Evolutionary conservation across 1,140 invertebrate genomes (phyloP).

Genomic region (Wiebesia pumilae): DNA sequence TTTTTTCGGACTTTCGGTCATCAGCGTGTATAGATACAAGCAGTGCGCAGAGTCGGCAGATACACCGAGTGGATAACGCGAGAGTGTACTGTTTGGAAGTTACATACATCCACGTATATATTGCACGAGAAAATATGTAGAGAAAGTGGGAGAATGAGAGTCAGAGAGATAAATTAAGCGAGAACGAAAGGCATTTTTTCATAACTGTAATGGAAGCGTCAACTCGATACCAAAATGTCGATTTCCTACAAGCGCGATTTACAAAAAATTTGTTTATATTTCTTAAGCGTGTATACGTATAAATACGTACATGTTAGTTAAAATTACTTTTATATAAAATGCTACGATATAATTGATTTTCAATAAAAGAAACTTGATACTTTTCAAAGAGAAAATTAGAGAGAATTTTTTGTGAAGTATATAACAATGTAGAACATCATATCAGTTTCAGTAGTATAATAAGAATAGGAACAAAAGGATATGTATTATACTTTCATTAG

Average conservation of each 20-base stretch:
- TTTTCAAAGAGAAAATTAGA: background rate
- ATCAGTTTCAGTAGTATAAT: background rate
- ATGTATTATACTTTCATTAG: slow-evolving; percentile 24
- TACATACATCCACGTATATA: background rate
- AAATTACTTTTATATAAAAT: slow-evolving; percentile 26
- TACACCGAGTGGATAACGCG: slow-evolving; percentile 29
- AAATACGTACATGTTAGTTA: background rate
- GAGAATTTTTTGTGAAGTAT: background rate
- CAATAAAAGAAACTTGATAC: slow-evolving; percentile 15
- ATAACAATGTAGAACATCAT: slow-evolving; percentile 6
- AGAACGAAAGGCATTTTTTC: slow-evolving; percentile 45
- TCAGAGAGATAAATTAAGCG: background rate
- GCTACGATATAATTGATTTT: slow-evolving; percentile 34
- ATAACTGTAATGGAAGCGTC: slow-evolving; percentile 53
- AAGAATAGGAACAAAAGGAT: background rate
- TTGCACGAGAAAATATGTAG: background rate
- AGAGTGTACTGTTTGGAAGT: slow-evolving; percentile 17
- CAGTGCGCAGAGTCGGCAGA: slow-evolving; percentile 12
- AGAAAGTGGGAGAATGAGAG: background rate
- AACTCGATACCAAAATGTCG: slow-evolving; percentile 30
- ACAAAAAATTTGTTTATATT: background rate
- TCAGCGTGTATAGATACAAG: background rate
- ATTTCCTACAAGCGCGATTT: background rate
- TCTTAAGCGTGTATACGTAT: background rate
- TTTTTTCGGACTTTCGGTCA: background rate